Conservation (phyloP, 2,113 vertebrate genomes). For the Cottus gobio region DNA sequence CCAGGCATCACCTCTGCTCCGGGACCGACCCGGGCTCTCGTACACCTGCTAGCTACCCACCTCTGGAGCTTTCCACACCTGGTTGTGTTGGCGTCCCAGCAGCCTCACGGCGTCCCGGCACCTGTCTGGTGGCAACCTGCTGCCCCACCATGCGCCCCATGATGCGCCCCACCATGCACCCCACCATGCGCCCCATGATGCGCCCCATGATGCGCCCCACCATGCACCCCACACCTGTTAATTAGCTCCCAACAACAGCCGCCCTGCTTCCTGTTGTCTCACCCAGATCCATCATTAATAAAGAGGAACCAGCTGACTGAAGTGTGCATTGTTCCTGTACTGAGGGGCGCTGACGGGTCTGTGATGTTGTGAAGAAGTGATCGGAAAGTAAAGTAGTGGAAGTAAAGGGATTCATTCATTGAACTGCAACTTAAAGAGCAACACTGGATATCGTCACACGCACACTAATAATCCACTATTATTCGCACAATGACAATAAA, state of each 20-base stretch:
- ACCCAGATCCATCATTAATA: conserved; percentile 40
- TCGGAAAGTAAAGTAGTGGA: neutral
- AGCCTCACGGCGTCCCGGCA: conserved; percentile 42
- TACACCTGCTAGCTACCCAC: conserved; percentile 67
- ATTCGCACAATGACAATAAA: too few relatives aligned
- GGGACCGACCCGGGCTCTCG: conserved; percentile 49
- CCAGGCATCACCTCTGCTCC: conserved; percentile 70
- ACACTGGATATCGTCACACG: too few relatives aligned
- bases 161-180: conserved; percentile 1
- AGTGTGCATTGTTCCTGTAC: neutral
- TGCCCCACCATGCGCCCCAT: neutral
- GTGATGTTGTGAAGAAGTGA: too few relatives aligned
- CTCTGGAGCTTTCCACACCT: conserved; percentile 67
- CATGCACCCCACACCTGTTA: conserved; percentile 44
- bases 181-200: neutral
- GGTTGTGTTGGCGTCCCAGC: conserved; percentile 38
- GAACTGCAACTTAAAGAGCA: neutral
- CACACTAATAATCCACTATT: neutral
- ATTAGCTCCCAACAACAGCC: conserved; percentile 47
- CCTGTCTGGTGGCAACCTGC: conserved; percentile 52
- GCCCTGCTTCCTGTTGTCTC: conserved; percentile 13
- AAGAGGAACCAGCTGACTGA: conserved; percentile 1
- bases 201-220: too few relatives aligned
- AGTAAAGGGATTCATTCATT: neutral
- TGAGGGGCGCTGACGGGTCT: neutral